Evolutionary conservation across 2,113 vertebrate species (phyloP), one percentile per base, ranked within the genome.

Genomic region (Orcinus orca): DNA sequence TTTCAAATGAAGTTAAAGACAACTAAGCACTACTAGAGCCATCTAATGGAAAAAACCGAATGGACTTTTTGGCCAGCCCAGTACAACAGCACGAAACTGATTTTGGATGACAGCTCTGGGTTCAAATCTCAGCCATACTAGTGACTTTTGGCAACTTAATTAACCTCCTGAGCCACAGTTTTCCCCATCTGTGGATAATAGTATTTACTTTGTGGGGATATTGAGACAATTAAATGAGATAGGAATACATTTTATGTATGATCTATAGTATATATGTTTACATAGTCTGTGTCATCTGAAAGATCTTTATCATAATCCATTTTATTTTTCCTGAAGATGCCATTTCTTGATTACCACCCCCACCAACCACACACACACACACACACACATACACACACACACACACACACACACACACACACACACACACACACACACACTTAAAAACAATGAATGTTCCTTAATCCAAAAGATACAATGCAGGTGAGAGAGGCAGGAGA

Each of bases 261-360:
- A 44, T 31, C 15, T 84, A 6, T 53, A 77, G 29, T 81, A 41
- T 25, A 10, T 41, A 68, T 55, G 70, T 91, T 88, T 94, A 20
- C 36, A 41, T 63, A 79, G 68, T 50, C 29, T 96, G n/a, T 93
- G 60, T 83, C 67, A 29, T 73, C 36, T 41, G 92, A 86, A 84
- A 67, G 62, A 21, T 88, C 91, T 90, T 95, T 73, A 41, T 85
- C 33, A 44, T 62, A 91, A 87, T 68, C 44, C n/a, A 58, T 74
- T 90, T 94, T 82, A n/a, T 93, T 91, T 81, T 88, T 50, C 60
- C 80, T 58, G 36, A 80, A 68, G 71, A 71, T 90, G 41, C n/a
- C 33, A 31, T 79, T 92, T 95, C 33, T 93, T 77, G 6, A 71
- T 62, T 62, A 23, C 29, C 29, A 12, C 5, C 6, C 14, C 8